Evolutionary conservation across 92 coral and sea anemone species (phyloP).

Genomic region (Palythoa heliodiscus): DNA sequence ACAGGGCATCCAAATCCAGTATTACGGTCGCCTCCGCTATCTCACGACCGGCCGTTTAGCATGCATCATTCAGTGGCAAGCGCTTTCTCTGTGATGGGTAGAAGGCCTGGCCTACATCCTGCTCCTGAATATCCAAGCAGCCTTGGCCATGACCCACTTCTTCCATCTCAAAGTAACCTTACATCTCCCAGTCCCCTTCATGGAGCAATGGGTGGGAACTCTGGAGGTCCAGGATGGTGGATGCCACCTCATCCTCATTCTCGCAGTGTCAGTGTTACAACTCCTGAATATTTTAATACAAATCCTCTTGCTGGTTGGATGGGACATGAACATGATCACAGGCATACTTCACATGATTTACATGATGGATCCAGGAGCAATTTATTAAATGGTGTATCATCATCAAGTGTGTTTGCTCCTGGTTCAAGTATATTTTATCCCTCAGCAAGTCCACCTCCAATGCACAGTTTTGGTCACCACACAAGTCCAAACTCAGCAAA

Average conservation of each 20-base stretch:
- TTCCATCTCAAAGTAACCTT: constrained; percentile 74
- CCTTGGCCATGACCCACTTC: constrained; percentile 81
- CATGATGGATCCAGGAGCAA: constrained; percentile 72
- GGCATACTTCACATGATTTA: constrained; percentile 65
- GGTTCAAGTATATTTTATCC: constrained; percentile 92
- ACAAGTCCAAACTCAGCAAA: constrained; percentile 61
- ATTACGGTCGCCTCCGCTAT: constrained; percentile 95
- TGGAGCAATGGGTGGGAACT: constrained; percentile 72
- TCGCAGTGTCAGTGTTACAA: constrained; percentile 67
- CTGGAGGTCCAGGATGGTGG: constrained; percentile 95
- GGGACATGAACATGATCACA: constrained; percentile 93
- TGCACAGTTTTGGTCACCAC: constrained; percentile 79
- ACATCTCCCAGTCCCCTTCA: constrained; percentile 86
- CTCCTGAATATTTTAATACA: constrained; percentile 76
- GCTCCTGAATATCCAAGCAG: constrained; percentile 68
- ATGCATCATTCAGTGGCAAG: constrained; percentile 77
- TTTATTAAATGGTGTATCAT: constrained; percentile 70
- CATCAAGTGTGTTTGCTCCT: constrained; percentile 68
- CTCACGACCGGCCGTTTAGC: constrained; percentile 95
- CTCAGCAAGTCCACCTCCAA: constrained; percentile 75
- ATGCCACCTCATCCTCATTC: constrained; percentile 86
- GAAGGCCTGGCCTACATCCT: constrained; percentile 80
- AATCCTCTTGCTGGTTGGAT: constrained; percentile 87
- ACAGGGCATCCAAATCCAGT: constrained; percentile 90
- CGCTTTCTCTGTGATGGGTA: constrained; percentile 96